These are phyloP conservation scores for Nasonia giraulti DNA, from an alignment of 1,140 invertebrate genomes.

Conservation along the genomic window DNA sequence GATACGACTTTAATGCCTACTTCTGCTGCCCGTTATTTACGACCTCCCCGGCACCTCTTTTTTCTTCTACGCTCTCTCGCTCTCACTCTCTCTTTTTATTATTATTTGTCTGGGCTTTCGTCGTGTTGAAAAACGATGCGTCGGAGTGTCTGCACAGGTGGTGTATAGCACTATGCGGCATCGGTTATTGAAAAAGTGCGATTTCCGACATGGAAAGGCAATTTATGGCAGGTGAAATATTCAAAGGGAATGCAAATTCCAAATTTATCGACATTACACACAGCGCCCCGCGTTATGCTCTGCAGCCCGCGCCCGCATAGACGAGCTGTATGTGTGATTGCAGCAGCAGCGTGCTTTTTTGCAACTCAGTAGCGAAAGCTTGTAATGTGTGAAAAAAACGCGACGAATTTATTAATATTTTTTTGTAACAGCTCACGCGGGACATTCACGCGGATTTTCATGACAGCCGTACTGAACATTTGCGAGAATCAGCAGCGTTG, in stretches of 20 bases:
- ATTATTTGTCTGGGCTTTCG: slow-evolving; percentile 28
- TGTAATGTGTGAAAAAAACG: slow-evolving; percentile 20
- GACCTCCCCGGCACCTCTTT: not conserved
- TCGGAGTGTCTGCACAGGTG: not conserved
- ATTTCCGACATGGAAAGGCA: slow-evolving; percentile 47
- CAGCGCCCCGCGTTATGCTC: not conserved
- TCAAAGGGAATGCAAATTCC: slow-evolving; percentile 47
- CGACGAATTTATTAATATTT: slow-evolving; percentile 31
- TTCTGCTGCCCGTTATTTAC: slow-evolving; percentile 33
- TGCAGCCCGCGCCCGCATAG: not conserved
- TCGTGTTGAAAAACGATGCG: slow-evolving; percentile 36
- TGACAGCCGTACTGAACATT: no score
- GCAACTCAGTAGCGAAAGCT: not conserved
- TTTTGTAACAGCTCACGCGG: not conserved
- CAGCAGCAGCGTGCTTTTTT: not conserved
- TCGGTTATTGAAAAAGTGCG: slow-evolving; percentile 47
- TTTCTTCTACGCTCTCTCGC: not conserved
- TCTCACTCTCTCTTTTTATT: not conserved
- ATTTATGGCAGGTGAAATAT: slow-evolving; percentile 50
- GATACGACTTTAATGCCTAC: slow-evolving; percentile 41
- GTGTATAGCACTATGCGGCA: not conserved
- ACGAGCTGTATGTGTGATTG: not conserved
- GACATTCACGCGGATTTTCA: no score
- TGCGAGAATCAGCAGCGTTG: no score
- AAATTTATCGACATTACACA: slow-evolving; percentile 47